Base-by-base conservation (phyloP, 2,797 vertebrate genomes). In the Centroberyx gerrardi region DNA sequence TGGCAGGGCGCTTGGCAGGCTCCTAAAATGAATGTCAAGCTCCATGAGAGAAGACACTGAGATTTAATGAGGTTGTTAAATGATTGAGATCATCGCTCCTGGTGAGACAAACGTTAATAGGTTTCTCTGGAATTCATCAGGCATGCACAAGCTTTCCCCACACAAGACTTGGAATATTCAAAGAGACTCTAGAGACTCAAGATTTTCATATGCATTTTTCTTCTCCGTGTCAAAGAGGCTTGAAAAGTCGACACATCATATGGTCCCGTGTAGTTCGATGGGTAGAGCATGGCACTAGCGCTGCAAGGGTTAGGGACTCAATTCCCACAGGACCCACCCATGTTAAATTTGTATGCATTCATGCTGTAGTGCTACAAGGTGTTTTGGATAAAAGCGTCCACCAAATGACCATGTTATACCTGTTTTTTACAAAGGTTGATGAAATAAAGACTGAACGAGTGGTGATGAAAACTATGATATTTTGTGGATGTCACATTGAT, bases 401-500 rank as follows among this genome's bases (percentile, higher is more conserved):
- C 17, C 7, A 62, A 52, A 76, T 52, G 56, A 78, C 51, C 49
- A 72, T 22, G 22, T 22, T 22, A 36, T 36, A 36, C 33, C 33
- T 36, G 33, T 36, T 22, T 22, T 22, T 22, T 22, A 22, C 22
- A 22, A 22, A 22, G 22, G 22, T 22, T 22, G 22, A 62, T 42
- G 14, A 78, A 58, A 77, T 56, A 60, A 88, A 85, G 74, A 70
- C 58, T 67, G 31, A 36, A 33, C 40, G 66, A 77, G 53, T 63
- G 52, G 40, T 68, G 68, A 72, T 75, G 62, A 8, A 2, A 56
- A 80, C 75, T 52, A 80, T 83, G 66, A 68, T 76, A 80, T 81
- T 77, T 59, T 82, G 78, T 80, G 69, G 78, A 85, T 85, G 73
- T 40, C 62, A 83, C 69, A 46, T 65, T 82, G 76, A 88, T 78